Percentiles rank a stretch among this genome's conserved stretches.
These are phyloP conservation scores for Oreohelix idahoensis DNA, from an alignment of 1,140 invertebrate genomes.

Conservation along the genomic window DNA sequence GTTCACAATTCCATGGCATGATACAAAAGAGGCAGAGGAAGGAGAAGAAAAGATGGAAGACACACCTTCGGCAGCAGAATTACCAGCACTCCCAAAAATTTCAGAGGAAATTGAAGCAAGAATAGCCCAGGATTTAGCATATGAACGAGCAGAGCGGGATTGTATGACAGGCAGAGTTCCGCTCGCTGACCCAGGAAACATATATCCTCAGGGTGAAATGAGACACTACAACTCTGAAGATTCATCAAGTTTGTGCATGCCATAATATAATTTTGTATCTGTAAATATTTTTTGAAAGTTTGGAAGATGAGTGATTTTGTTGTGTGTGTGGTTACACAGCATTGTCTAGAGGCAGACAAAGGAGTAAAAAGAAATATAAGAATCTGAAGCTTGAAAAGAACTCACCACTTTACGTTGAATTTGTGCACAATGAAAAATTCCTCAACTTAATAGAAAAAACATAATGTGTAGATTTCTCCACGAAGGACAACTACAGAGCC, in stretches of 20 bases:
- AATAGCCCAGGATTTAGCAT: conserved; percentile 32
- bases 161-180: conserved; percentile 34
- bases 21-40: conserved; percentile 26
- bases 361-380: too few relatives aligned
- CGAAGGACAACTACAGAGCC: too few relatives aligned
- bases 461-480: too few relatives aligned
- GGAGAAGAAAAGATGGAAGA: conserved; percentile 37
- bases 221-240: conserved; percentile 37
- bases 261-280: conserved; percentile 17
- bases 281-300: too few relatives aligned
- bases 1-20: conserved; percentile 97
- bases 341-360: too few relatives aligned
- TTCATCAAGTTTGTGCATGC: conserved; percentile 41
- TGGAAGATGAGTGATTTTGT: too few relatives aligned
- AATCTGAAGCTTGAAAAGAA: too few relatives aligned
- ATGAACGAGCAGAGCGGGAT: conserved; percentile 35
- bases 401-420: too few relatives aligned
- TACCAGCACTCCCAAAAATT: conserved; percentile 20
- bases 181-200: conserved; percentile 30
- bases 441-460: too few relatives aligned
- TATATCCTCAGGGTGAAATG: conserved; percentile 27
- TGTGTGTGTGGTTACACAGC: too few relatives aligned
- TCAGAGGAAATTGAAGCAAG: conserved; percentile 27
- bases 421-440: too few relatives aligned
- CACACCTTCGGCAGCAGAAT: neutral